Percentiles rank a stretch among this genome's conserved stretches.
These are phyloP conservation scores for Dendrocopos noguchii DNA, from an alignment of 2,113 vertebrate genomes.

Conservation along the genomic window DNA sequence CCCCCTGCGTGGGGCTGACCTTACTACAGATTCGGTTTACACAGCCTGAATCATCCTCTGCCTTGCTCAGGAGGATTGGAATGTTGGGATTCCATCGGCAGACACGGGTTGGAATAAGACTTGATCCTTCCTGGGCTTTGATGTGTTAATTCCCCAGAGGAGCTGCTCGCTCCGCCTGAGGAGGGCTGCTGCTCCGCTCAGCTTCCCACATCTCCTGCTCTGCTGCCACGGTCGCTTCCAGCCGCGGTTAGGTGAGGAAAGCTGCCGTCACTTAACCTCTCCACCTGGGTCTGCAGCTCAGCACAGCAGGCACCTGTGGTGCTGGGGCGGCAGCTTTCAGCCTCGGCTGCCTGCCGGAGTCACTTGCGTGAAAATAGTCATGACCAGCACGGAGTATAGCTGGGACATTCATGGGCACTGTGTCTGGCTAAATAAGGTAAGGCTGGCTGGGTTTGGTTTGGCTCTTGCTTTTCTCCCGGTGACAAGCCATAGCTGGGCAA, in stretches of 20 bases:
- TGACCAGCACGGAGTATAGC: constrained; percentile 58
- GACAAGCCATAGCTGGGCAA: neutral
- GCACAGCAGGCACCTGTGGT: rapidly evolving
- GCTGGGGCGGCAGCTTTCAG: neutral
- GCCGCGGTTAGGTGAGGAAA: neutral
- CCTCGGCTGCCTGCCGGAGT: neutral
- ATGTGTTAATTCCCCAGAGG: constrained; percentile 62
- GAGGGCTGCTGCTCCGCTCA: neutral
- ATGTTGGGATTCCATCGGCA: rapidly evolving
- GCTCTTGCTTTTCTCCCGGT: neutral
- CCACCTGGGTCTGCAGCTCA: rapidly evolving
- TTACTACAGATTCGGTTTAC: neutral
- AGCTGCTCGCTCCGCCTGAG: constrained; percentile 32
- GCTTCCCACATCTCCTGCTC: neutral
- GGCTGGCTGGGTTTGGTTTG: neutral
- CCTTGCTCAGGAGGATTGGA: neutral
- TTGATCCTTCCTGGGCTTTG: constrained; percentile 44
- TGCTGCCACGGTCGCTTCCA: neutral
- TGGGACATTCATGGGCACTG: constrained; percentile 68
- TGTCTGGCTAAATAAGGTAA: constrained; percentile 69
- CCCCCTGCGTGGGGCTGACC: neutral
- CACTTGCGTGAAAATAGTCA: neutral
- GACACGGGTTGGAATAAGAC: neutral
- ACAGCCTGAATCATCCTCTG: neutral
- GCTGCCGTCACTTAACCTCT: neutral